Evolutionary conservation across 2,888 invertebrate genomes (phyloP), one percentile per base, ranked within the genome.

Genomic region (Philonicus albiceps): DNA sequence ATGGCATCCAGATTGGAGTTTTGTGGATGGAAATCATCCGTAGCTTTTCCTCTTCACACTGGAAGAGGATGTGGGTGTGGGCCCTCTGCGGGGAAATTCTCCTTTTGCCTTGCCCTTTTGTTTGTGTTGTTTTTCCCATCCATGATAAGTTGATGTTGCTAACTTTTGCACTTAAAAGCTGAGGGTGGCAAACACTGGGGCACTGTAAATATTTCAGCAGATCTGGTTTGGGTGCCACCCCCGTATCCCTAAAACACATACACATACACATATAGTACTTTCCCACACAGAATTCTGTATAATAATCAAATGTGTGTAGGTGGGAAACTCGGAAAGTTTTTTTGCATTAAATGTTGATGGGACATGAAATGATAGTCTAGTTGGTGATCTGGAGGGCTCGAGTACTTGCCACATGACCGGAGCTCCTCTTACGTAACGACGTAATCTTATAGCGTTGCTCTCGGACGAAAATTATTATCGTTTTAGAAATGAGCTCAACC

Each of bases 21-120:
- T 87, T 87, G 87, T 80, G 87, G 87, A 87, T 87, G 87, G 85
- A 85, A 87, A 87, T 87, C 87, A 85, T 87, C 87, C 87, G 80
- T 76, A 76, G 87, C 85, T 80, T 76, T 87, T 87, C 87, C 87
- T 85, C 78, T 87, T 87, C 75, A 76, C 80, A 85, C 53, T 72
- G 78, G 43, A 49, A 64, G 19, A 64, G 64, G 37, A 27, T 13
- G 27, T 78, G 80, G 75, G 55, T 30, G 55, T 53, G 53, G 40
- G 72, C 40, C 19, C 49, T 40, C 6, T 55, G 78, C 19, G 80
- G 16, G 72, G 16, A 49, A 49, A 83, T 74, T 84, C 75, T 84
- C 34, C 78, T 74, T 72, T 22, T 75, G 75, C 74, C 85, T 80
- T 78, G 55, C 84, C 55, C 76, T 78, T 81, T 78, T 85, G 80